phyloP scores from a whole-genome alignment of 2,797 vertebrate species.

The Argya squamiceps region DNA sequence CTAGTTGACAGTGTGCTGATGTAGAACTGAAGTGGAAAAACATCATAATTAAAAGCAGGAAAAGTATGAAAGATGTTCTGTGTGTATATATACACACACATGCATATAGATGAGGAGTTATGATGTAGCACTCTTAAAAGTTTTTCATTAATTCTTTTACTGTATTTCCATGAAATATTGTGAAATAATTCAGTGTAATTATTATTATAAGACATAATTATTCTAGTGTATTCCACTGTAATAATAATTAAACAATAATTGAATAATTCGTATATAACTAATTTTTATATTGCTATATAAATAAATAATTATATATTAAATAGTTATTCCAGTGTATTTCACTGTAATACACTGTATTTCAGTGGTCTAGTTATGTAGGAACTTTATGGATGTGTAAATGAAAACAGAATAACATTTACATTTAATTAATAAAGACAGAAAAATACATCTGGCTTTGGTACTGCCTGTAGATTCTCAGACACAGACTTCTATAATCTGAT shows the following conservation, averaged over 20 bases:
- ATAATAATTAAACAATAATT: not conserved
- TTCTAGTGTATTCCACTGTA: not conserved
- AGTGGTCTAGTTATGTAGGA: not conserved
- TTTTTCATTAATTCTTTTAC: not conserved
- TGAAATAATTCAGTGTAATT: not conserved
- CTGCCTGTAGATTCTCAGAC: not conserved
- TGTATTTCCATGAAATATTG: not conserved
- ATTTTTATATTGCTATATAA: too few relatives aligned
- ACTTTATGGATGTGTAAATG: not conserved
- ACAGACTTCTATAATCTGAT: not conserved
- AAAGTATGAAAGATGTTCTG: not conserved
- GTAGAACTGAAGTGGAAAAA: not conserved
- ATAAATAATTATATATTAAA: not conserved
- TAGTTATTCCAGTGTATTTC: not conserved
- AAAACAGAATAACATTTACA: not conserved
- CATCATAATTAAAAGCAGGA: not conserved
- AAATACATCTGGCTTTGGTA: not conserved
- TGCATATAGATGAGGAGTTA: not conserved
- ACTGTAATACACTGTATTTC: not conserved
- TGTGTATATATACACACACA: rapidly evolving
- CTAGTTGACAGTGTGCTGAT: not conserved
- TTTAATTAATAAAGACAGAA: not conserved
- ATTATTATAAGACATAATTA: not conserved
- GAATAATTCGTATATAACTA: too few relatives aligned
- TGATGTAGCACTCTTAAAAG: not conserved